Conservation (phyloP, 2,113 vertebrate genomes). For the Cranoglanis bouderius region DNA sequence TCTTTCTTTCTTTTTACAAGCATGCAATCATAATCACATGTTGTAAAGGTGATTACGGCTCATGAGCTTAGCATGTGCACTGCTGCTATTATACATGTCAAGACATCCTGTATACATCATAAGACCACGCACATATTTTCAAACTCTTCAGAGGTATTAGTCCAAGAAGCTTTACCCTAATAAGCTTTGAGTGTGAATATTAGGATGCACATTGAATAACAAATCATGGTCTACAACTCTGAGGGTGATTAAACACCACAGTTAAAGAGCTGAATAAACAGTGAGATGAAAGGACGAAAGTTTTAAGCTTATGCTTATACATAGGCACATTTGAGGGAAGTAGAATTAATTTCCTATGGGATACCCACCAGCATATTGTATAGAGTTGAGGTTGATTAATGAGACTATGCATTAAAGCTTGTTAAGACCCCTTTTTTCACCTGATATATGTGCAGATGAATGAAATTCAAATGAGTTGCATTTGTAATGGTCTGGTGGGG, state of each 20-base stretch:
- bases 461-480: conserved; percentile 24
- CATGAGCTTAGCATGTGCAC: conserved; percentile 7
- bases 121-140: not conserved
- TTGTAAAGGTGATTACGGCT: conserved; percentile 14
- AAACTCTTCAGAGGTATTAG: not conserved
- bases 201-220: conserved; percentile 41
- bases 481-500: conserved; percentile 19
- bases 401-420: conserved; percentile 25
- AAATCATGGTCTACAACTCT: conserved; percentile 38
- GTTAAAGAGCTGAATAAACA: conserved; percentile 38
- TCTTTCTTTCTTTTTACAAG: too few species aligned
- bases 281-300: conserved; percentile 33
- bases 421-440: not conserved
- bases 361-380: conserved; percentile 24
- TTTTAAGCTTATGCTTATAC: conserved; percentile 16
- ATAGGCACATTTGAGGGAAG: not conserved
- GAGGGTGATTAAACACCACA: conserved; percentile 37
- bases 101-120: not conserved
- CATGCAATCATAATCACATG: not conserved
- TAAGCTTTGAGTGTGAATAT: conserved; percentile 25
- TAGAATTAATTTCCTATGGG: conserved; percentile 40
- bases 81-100: not conserved
- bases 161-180: conserved; percentile 17
- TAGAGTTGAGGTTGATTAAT: conserved; percentile 30
- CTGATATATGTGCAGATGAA: conserved; percentile 13